phyloP scores from a whole-genome alignment of 2,797 vertebrate genomes.

The Coregonus sp. region DNA sequence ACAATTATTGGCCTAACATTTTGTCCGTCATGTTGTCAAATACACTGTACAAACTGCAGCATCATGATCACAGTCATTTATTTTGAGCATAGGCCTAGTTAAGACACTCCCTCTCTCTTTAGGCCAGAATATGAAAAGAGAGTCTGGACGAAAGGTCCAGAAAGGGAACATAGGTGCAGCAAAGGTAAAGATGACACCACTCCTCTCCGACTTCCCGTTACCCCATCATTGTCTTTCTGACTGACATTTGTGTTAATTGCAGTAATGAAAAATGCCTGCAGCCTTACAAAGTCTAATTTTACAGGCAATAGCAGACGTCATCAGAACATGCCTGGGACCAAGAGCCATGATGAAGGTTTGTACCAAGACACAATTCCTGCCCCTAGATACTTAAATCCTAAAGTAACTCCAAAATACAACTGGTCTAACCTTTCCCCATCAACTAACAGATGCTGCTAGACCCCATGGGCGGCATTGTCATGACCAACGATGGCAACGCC shows the following conservation, averaged over 20 bases:
- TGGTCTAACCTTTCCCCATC: neutral
- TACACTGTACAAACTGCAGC: too few species aligned
- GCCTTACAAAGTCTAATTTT: slow-evolving; percentile 6
- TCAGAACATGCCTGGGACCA: slow-evolving; percentile 86
- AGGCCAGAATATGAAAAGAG: slow-evolving; percentile 88
- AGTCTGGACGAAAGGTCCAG: slow-evolving; percentile 87
- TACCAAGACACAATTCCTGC: neutral
- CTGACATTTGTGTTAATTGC: neutral
- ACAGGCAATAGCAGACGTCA: slow-evolving; percentile 87
- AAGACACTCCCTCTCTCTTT: neutral
- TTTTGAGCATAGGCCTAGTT: neutral
- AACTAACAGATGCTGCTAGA: slow-evolving; percentile 82
- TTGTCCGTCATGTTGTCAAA: too few species aligned
- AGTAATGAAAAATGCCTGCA: neutral
- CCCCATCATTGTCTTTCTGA: neutral
- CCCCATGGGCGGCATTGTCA: slow-evolving; percentile 90
- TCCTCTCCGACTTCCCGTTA: neutral
- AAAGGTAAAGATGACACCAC: slow-evolving; percentile 72
- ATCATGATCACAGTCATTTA: neutral
- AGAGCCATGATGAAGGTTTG: slow-evolving; percentile 87
- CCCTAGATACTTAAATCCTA: neutral
- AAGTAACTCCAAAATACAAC: neutral
- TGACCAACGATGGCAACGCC: slow-evolving; percentile 90
- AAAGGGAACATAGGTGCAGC: slow-evolving; percentile 85
- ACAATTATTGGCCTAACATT: neutral